Evolutionary conservation across 2,888 invertebrate genomes (phyloP), one percentile per base, ranked within the genome.

Genomic region (Caenorhabditis afra): DNA sequence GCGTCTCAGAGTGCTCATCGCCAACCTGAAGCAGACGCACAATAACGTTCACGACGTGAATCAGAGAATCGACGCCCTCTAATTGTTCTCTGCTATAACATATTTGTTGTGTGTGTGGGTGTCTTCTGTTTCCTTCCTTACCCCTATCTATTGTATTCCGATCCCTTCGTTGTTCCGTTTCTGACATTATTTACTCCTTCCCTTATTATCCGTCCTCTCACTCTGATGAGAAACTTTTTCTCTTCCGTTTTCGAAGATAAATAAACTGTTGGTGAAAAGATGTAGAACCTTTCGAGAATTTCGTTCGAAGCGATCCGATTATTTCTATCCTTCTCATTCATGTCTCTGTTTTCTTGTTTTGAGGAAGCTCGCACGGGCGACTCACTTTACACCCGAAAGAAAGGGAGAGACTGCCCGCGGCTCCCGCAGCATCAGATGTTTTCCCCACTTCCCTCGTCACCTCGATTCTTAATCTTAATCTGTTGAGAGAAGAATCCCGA

Each of bases 11-110:
- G 71, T 75, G 4, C 81, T 88, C 47, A 85, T 88, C 65, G 70
- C 81, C 16, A 86, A 85, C 58, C 61, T 88, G 64, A 87, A 87
- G 57, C 62, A 68, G 22, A 79, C 87, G 7, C 84, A 87, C 70
- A 73, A 78, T 55, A 85, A 86, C 53, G 80, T 88, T 44, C 70
- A 82, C 39, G 82, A 80, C 47, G 76, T 87, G 47, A 84, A 85
- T 57, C 62, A 74, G 73, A 59, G 47, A 53, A 81, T 79, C 57
- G 96, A 73, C 16, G 57, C 66, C 61, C 55, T 66, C 39, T 73
- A 67, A 78, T 52, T 49, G 14, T 18, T 50, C 39, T 53, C 44
- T 65, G 11, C 49, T 47, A 49, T 57, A 58, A 73, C 64, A 20
- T 73, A 64, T 65, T 78, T 66, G 66, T 65, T 68, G 29, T 29